Percentiles rank a stretch among this genome's conserved stretches.
Evolutionary conservation across 2,113 vertebrate species (phyloP).

Genomic region (Actenoides hombroni): DNA sequence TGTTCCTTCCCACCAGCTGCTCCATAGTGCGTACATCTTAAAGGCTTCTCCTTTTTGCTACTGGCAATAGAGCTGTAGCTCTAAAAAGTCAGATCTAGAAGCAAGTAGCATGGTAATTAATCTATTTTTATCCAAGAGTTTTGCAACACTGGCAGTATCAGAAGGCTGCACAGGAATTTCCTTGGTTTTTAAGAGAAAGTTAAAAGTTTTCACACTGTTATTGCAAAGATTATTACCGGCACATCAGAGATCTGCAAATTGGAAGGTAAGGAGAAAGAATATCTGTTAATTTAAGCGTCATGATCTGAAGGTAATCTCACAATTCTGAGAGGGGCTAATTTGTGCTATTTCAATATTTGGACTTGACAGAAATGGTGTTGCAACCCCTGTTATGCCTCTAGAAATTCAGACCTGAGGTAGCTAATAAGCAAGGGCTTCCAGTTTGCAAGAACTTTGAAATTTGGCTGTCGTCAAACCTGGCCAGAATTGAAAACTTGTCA

Average conservation of each 20-base stretch:
- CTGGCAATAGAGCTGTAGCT: neutral
- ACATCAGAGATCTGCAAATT: neutral
- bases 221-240: neutral
- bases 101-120: neutral
- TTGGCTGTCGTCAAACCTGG: neutral
- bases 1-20: neutral
- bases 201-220: neutral
- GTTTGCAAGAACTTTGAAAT: neutral
- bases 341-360: neutral
- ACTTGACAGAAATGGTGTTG: neutral
- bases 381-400: neutral
- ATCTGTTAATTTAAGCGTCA: neutral
- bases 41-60: neutral
- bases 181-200: neutral
- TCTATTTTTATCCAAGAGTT: neutral
- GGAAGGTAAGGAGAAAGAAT: neutral
- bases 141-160: neutral
- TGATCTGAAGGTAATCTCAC: neutral
- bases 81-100: neutral
- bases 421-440: neutral
- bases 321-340: neutral
- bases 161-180: neutral
- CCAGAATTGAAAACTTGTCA: slow-evolving; percentile 11
- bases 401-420: neutral
- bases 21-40: neutral